Evolutionary conservation across 1,140 invertebrate genomes (phyloP).

Genomic region (Eupristina koningsbergeri): DNA sequence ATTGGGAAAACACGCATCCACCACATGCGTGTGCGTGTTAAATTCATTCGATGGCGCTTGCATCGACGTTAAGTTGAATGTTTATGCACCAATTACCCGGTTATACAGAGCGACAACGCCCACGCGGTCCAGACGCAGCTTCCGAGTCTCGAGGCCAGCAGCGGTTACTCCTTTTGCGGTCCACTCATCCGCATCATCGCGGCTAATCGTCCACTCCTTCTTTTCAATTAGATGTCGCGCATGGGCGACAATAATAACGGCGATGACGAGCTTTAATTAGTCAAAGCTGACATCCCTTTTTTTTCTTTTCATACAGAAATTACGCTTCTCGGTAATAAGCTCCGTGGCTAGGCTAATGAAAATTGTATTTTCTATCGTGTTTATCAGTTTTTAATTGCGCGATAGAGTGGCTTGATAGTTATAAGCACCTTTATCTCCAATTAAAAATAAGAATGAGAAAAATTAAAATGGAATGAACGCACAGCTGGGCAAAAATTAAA

Average conservation of each 20-base stretch:
- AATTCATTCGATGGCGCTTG: too few relatives aligned
- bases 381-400: conserved; percentile 20
- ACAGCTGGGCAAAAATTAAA: neutral
- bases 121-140: conserved; percentile 49
- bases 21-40: too few relatives aligned
- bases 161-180: neutral
- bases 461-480: neutral
- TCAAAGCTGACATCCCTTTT: neutral
- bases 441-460: conserved; percentile 11
- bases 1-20: too few relatives aligned
- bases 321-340: neutral
- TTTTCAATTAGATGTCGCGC: conserved; percentile 2
- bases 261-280: neutral
- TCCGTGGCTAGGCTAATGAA: neutral
- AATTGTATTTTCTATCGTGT: neutral
- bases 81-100: conserved; percentile 72
- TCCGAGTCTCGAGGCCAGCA: neutral
- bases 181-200: neutral
- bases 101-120: conserved; percentile 57
- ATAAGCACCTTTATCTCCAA: neutral
- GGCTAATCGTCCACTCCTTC: neutral
- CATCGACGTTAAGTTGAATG: conserved; percentile 62
- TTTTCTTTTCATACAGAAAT: neutral
- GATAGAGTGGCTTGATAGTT: neutral
- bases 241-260: neutral